Base-by-base conservation (phyloP, 2,113 vertebrate species). In the Odocoileus virginianus region DNA sequence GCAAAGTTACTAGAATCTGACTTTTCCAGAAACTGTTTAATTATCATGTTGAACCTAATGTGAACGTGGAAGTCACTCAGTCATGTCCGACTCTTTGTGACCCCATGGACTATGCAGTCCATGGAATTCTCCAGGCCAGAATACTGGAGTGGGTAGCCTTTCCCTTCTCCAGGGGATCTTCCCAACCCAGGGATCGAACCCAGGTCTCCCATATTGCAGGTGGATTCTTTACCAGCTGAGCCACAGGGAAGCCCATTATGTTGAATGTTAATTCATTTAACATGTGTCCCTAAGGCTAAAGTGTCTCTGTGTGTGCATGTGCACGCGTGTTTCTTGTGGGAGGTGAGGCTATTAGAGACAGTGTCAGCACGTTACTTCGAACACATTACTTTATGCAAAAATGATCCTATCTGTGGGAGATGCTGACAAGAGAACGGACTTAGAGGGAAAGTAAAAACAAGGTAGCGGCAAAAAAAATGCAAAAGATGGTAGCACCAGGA, bases 11-110 rank as follows among this genome's bases (percentile, higher is more conserved):
- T 54, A 25, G 10, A 45, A 25, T 64, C 64, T 95, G 28, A 45
- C 47, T 88, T 90, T 83, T 92, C 23, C 43, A 19, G 28, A 94
- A 45, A 50, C 3, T 52, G 7, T 40, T 95, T 92, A 85, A 87
- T 87, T 81, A 85, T 15, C 50, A 83, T 27, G n/a, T 43, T 94
- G n/a, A 93, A 71, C 1, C 5, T 71, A 71, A 71, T 21, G 6
- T 3, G 67, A 74, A 13, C 67, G 6, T 74, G 67, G 40, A 74
- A 40, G 19, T 40, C 21, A 0, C 36, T 74, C 67, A 40, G 1
- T 25, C 1, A 2, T 40, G 21, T 74, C 19, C 0, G 0, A 40
- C 19, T 71, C 36, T 74, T 74, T 74, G 36, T 0, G 1, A 74
- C 36, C 19, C 5, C 19, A 13, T 23, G n/a, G 67, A 23, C 67